Base-by-base conservation (phyloP, 2,888 invertebrate genomes). In the Macaria notata region DNA sequence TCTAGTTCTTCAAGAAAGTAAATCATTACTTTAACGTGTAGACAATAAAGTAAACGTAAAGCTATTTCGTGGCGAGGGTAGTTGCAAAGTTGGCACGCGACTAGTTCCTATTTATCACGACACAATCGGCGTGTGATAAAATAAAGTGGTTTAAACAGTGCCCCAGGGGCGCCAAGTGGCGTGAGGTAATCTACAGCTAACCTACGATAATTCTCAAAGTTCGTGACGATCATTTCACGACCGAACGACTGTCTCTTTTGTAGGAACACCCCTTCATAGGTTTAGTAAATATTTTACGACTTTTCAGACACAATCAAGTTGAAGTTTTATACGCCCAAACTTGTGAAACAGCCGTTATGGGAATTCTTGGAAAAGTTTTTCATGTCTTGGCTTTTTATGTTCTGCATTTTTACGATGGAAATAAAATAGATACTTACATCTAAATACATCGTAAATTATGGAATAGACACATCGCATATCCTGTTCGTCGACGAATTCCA, bases 381-480 rank as follows among this genome's bases (percentile, higher is more conserved):
- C 30, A 0, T 44, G 50, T 30, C 4, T n/a, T 41, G 19, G 33
- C n/a, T 41, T 41, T 41, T 41, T 41, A 41, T 30, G 45, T 30
- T 31, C 9, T 1, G 33, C 33, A 7, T 6, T 36, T 36, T 36
- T 36, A 6, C 33, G 7, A 4, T 1, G 5, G 7, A 6, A 36
- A 4, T 4, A 7, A 6, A 36, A 36, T 36, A 36, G 33, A 36
- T 53, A 88, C 95, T 94, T 83, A 95, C 95, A 95, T 79, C 95
- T 88, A 66, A 95, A 94, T 0, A 95, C 95, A 71, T 95, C 95
- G 77, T 95, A 95, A 65, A 95, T 94, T 39, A 95, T 88, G 0
- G 94, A 94, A 69, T 94, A 95, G 31, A 95, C 95, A 64, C 94
- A 88, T 57, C 95, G 85, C 95, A 95, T 95, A 74, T 95, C 95